Conservation (phyloP, 2,888 invertebrate species). For the Trypoxylon attenuatum region DNA sequence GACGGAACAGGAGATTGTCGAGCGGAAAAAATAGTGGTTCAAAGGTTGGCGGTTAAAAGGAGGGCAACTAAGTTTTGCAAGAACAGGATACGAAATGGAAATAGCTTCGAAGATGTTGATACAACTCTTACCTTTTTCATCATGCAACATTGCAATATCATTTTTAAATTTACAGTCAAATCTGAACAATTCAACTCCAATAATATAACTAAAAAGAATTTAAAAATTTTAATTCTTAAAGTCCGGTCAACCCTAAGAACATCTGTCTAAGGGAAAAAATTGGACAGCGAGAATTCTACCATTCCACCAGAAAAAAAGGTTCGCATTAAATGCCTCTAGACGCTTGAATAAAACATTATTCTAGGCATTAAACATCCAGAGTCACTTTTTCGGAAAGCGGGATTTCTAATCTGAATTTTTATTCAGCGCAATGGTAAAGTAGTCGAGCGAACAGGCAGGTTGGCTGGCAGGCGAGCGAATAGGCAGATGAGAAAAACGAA, state of each 20-base stretch:
- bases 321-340: background rate
- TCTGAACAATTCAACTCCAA: too few relatives aligned
- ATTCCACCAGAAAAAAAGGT: background rate
- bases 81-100: slow-evolving; percentile 41
- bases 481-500: slow-evolving; percentile 9
- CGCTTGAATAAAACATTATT: slow-evolving; percentile 34
- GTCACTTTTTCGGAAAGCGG: slow-evolving; percentile 5
- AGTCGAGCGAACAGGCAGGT: background rate
- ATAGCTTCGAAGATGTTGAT: slow-evolving; percentile 57
- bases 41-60: slow-evolving; percentile 35
- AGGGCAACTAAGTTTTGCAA: too few relatives aligned
- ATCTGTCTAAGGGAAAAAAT: too few relatives aligned
- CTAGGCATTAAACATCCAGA: slow-evolving; percentile 24
- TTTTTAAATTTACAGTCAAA: too few relatives aligned
- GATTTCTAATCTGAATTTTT: slow-evolving; percentile 37
- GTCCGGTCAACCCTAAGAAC: too few relatives aligned
- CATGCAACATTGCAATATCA: slow-evolving; percentile 69
- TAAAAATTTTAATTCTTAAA: too few relatives aligned
- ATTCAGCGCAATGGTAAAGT: slow-evolving; percentile 8
- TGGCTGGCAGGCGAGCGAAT: background rate
- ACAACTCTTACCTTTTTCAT: too few relatives aligned
- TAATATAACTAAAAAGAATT: too few relatives aligned
- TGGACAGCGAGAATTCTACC: too few relatives aligned
- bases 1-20: slow-evolving; percentile 2
- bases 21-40: slow-evolving; percentile 22